Base-by-base conservation (phyloP, 2,888 invertebrate genomes). In the Drosophila merina region DNA sequence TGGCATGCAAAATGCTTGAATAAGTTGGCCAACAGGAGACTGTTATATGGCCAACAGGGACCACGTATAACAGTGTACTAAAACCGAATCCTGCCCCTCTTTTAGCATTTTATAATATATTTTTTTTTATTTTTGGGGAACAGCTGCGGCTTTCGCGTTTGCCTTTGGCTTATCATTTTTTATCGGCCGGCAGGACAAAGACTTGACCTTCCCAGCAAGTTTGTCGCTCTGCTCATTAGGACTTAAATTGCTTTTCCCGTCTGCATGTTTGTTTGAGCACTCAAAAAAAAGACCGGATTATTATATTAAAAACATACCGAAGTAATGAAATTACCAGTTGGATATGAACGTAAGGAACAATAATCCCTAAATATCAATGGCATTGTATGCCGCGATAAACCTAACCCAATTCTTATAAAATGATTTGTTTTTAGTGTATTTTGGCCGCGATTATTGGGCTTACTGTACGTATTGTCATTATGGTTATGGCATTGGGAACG, bases 131-230 rank as follows among this genome's bases (percentile, higher is more conserved):
- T 20, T 20, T 25, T 12, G 9, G 3, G 50, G 50, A 62, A 50
- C 62, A 66, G 68, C 60, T 58, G 71, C 20, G 49, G 38, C 49
- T 28, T 40, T 42, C 25, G 26, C 26, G 28, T 51, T 55, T 25
- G 33, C 14, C 60, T 38, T 60, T 58, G 82, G 68, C 80, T 86
- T 83, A 83, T 83, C 82, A 86, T 48, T 58, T 68, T 67, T 56
- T 50, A 57, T 67, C 57, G 49, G 56, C 50, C 31, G 45, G 44
- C 14, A 12, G 38, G 48, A 60, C 31, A 42, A 20, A 42, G 50
- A 31, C 57, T 70, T 86, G 82, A 83, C 86, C 83, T 86, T 86
- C 84, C 68, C 73, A 69, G 57, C 62, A 60, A 69, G 78, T 59
- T 59, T 62, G 50, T 56, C 62, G 73, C 57, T 57, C 30, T 85